Evolutionary conservation across 2,888 invertebrate species (phyloP).

Genomic region (Ligdia adustata): DNA sequence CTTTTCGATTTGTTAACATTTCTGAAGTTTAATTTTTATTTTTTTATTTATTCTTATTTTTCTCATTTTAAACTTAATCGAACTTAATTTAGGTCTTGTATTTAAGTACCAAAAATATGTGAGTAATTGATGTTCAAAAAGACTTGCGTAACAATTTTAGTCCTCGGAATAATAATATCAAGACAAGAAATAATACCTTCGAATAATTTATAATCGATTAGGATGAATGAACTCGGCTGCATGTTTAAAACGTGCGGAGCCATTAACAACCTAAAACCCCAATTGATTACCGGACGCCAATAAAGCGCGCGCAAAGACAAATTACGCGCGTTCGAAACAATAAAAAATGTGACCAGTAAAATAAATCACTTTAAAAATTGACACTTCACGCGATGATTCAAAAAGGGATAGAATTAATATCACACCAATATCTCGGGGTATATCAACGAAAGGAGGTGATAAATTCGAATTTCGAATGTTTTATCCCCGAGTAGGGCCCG

Average conservation of each 20-base stretch:
- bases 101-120: too few relatives aligned
- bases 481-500: conserved; percentile 52
- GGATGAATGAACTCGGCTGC: conserved; percentile 9
- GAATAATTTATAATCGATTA: neutral
- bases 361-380: conserved; percentile 77
- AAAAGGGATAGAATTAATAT: conserved; percentile 72
- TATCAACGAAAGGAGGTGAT: conserved; percentile 73
- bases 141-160: too few relatives aligned
- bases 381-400: conserved; percentile 73
- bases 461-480: conserved; percentile 76
- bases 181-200: too few relatives aligned
- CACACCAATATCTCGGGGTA: conserved; percentile 69
- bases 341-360: conserved; percentile 48
- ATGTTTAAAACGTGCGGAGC: conserved; percentile 8
- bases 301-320: conserved; percentile 30
- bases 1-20: conserved; percentile 21
- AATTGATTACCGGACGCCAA: conserved; percentile 24
- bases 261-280: conserved; percentile 17
- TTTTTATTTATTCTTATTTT: too few relatives aligned
- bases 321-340: conserved; percentile 37
- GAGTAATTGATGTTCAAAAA: too few relatives aligned
- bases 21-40: too few relatives aligned
- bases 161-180: too few relatives aligned
- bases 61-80: too few relatives aligned
- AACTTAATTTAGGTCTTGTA: too few relatives aligned